phyloP scores from a whole-genome alignment of 2,797 vertebrate species.

The Chrysocyon brachyurus region DNA sequence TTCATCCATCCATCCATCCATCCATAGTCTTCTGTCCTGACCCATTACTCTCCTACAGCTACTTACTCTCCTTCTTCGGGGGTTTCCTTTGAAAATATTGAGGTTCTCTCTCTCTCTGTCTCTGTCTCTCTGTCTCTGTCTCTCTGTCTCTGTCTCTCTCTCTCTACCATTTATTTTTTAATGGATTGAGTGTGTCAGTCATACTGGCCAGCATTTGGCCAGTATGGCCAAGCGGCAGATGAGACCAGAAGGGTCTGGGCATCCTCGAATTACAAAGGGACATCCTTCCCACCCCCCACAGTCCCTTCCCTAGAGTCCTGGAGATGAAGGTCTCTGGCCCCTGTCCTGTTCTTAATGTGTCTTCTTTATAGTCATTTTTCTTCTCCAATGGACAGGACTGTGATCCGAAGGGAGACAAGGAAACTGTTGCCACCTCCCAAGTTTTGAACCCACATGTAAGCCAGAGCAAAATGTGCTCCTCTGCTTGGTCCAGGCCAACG shows the following conservation, averaged over 20 bases:
- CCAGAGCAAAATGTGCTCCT: background rate
- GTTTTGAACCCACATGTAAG: background rate
- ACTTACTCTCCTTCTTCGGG: background rate
- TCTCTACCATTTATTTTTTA: background rate
- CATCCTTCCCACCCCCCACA: background rate
- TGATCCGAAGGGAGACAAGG: background rate
- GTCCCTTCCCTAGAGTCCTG: background rate
- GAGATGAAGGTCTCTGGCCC: background rate
- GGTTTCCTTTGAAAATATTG: background rate
- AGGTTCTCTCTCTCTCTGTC: background rate
- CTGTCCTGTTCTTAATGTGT: background rate
- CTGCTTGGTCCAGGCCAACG: background rate
- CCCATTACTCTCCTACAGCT: background rate
- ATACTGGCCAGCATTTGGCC: background rate
- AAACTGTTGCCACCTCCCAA: background rate
- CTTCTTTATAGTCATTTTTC: background rate
- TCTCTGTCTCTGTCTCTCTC: no score
- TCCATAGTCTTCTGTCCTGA: background rate
- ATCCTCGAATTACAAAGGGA: background rate
- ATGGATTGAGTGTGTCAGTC: background rate
- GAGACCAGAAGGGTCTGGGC: background rate
- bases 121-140: no score
- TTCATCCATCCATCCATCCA: no score
- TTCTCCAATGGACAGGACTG: background rate
- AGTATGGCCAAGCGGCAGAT: background rate